Evolutionary conservation across 1,140 invertebrate species (phyloP).

Genomic region (Euwallacea fornicatus): DNA sequence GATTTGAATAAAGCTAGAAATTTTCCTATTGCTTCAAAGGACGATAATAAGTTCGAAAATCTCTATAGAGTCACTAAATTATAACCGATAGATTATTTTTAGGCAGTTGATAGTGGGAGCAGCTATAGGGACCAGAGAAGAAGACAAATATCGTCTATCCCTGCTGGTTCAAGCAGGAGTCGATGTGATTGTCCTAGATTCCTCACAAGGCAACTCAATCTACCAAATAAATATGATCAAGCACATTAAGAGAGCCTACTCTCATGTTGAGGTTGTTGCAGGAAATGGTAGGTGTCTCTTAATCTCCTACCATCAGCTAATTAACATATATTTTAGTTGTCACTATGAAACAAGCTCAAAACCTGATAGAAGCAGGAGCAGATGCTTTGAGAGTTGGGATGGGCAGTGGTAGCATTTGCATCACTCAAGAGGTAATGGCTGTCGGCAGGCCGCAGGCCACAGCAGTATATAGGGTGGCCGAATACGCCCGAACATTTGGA

Average conservation of each 20-base stretch:
- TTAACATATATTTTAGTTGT: constrained; percentile 67
- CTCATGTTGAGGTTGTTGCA: constrained; percentile 90
- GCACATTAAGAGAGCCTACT: constrained; percentile 88
- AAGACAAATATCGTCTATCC: constrained; percentile 80
- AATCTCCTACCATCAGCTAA: neutral
- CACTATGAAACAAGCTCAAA: constrained; percentile 92
- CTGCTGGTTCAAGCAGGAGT: constrained; percentile 86
- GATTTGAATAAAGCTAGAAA: constrained; percentile 97
- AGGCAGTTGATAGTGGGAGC: constrained; percentile 92
- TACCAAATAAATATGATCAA: constrained; percentile 97
- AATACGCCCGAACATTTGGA: constrained; percentile 85
- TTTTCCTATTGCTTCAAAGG: constrained; percentile 96
- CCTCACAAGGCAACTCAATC: constrained; percentile 96
- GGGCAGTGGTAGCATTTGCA: constrained; percentile 99
- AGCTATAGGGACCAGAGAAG: constrained; percentile 88
- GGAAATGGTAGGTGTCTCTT: constrained; percentile 74
- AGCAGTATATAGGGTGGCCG: constrained; percentile 83
- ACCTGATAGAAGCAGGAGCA: constrained; percentile 95
- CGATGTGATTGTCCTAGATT: constrained; percentile 96
- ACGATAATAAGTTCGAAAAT: constrained; percentile 80
- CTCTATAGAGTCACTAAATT: neutral
- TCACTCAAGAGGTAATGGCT: constrained; percentile 99
- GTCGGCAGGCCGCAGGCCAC: constrained; percentile 95
- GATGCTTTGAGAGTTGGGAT: constrained; percentile 97
- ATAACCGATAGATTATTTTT: constrained; percentile 1